Percentiles rank a stretch among this genome's conserved stretches.
Conservation (phyloP, 2,888 invertebrate species). For the Drosophila barbarae region DNA sequence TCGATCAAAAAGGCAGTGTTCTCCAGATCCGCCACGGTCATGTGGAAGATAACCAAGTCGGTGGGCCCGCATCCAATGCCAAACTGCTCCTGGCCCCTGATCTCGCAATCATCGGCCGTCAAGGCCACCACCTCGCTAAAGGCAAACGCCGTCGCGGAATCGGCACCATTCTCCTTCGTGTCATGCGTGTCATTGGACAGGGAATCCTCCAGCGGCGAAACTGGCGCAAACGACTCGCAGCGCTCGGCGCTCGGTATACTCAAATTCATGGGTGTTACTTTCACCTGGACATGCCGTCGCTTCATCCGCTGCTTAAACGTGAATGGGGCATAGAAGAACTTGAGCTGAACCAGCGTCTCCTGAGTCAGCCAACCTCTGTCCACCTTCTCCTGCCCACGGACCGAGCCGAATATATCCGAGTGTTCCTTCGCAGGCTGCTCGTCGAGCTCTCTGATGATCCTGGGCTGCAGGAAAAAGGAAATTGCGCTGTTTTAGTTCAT, state of each 20-base stretch:
- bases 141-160: constrained; percentile 78
- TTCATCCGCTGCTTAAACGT: constrained; percentile 86
- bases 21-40: constrained; percentile 86
- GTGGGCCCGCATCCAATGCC: constrained; percentile 87
- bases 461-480: constrained; percentile 78
- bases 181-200: constrained; percentile 82
- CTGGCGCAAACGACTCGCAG: constrained; percentile 39
- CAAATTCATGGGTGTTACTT: constrained; percentile 88
- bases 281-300: constrained; percentile 85
- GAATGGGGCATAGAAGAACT: constrained; percentile 89
- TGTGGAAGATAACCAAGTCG: constrained; percentile 89
- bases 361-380: constrained; percentile 92
- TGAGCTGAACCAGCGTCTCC: constrained; percentile 91
- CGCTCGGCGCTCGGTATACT: constrained; percentile 79
- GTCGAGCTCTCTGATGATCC: constrained; percentile 82
- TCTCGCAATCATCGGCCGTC: constrained; percentile 84
- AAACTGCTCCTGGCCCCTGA: constrained; percentile 89
- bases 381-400: constrained; percentile 82
- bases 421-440: constrained; percentile 44
- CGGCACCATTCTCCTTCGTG: constrained; percentile 82
- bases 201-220: constrained; percentile 82
- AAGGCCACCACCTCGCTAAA: constrained; percentile 85
- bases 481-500: neutral
- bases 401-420: constrained; percentile 84
- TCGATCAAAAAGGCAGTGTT: constrained; percentile 91